Conservation (phyloP, 2,797 vertebrate species). For the Orestias chungarensis region DNA sequence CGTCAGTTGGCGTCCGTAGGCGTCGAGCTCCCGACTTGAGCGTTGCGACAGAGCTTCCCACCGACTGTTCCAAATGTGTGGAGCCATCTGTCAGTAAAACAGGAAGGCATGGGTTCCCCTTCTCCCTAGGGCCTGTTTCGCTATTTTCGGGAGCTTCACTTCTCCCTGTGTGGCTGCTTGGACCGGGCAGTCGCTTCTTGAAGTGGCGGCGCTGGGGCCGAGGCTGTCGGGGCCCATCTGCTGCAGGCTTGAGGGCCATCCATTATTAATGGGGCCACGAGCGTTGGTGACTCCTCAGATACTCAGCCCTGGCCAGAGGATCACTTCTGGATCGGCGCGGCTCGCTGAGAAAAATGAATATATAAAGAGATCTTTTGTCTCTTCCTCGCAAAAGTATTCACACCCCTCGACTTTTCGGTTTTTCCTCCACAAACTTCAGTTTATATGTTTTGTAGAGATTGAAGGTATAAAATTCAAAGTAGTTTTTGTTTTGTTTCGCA, state of each 20-base stretch:
- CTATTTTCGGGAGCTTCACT: conserved; percentile 88
- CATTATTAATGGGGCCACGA: conserved; percentile 97
- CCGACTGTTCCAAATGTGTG: conserved; percentile 83
- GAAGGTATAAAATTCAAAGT: neutral
- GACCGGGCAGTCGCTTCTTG: conserved; percentile 78
- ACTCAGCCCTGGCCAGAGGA: conserved; percentile 95
- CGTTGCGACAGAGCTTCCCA: conserved; percentile 84
- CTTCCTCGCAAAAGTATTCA: conserved; percentile 6
- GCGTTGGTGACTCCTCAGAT: conserved; percentile 88
- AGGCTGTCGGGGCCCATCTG: conserved; percentile 91
- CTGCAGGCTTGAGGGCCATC: conserved; percentile 88
- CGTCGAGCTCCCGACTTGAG: conserved; percentile 57
- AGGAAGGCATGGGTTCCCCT: conserved; percentile 89
- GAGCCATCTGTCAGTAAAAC: conserved; percentile 91
- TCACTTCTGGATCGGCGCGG: conserved; percentile 88
- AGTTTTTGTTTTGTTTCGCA: too few species aligned
- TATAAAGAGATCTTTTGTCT: conserved; percentile 59
- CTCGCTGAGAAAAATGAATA: conserved; percentile 42
- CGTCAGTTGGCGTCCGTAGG: conserved; percentile 66
- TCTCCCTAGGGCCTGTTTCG: conserved; percentile 82
- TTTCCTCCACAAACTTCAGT: neutral
- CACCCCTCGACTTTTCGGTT: too few species aligned
- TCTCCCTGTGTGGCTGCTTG: conserved; percentile 78
- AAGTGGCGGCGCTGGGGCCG: conserved; percentile 80
- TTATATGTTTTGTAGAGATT: neutral